Conservation (phyloP, 2,797 vertebrate species). For the Stomatorhinus walkeri region DNA sequence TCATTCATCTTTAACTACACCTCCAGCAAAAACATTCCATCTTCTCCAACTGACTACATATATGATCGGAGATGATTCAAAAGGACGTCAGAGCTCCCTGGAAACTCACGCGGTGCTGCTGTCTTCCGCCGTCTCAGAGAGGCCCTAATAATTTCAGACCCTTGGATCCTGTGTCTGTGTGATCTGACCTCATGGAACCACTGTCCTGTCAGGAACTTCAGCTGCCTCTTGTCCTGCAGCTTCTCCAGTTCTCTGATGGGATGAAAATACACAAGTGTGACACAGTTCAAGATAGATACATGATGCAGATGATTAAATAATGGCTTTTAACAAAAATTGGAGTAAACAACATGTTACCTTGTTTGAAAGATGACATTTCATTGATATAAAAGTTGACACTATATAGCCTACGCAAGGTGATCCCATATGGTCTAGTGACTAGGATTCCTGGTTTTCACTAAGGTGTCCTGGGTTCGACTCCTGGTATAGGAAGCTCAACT, state of each 20-base stretch:
- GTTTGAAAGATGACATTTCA: background rate
- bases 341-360: background rate
- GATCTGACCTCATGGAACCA: constrained; percentile 97
- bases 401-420: background rate
- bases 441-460: background rate
- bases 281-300: background rate
- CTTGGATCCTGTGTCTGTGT: constrained; percentile 82
- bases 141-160: constrained; percentile 85
- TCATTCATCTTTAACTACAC: background rate
- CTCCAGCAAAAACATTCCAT: background rate
- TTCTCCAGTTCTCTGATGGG: constrained; percentile 71
- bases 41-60: background rate
- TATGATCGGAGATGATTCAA: background rate
- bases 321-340: background rate
- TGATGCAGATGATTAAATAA: constrained; percentile 1
- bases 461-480: background rate
- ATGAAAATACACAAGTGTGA: constrained; percentile 19
- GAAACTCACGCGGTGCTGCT: constrained; percentile 26
- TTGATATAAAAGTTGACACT: constrained; percentile 12
- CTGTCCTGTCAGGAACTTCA: constrained; percentile 86
- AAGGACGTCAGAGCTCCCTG: background rate
- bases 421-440: background rate
- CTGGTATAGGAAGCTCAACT: background rate
- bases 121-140: constrained; percentile 77
- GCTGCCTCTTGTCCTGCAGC: constrained; percentile 58